A percentile compares a stretch with the other conserved stretches of the same genome.
phyloP scores from a whole-genome alignment of 2,797 vertebrate genomes.

The Varecia variegata region DNA sequence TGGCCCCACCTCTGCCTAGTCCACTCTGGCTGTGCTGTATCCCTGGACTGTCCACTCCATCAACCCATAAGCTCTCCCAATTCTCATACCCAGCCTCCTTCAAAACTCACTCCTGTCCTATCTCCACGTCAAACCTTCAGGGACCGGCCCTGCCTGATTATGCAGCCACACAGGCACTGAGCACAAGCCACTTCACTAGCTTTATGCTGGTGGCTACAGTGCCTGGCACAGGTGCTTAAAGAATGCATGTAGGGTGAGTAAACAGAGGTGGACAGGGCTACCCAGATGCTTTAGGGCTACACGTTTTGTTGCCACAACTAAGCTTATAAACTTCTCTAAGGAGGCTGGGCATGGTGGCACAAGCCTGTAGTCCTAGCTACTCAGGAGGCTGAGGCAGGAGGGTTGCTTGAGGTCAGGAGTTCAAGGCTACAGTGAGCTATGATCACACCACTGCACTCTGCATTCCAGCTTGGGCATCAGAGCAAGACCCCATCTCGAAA shows the following conservation, averaged over 20 bases:
- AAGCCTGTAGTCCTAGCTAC: not conserved
- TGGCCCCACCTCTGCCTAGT: accelerated
- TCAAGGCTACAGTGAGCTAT: not conserved
- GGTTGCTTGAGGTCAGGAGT: no score
- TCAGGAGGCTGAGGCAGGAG: no score
- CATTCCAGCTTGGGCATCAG: not conserved
- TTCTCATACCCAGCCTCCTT: not conserved
- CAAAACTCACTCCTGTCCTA: not conserved
- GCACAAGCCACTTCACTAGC: accelerated
- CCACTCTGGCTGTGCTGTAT: not conserved
- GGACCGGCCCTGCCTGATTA: no score
- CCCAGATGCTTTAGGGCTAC: not conserved
- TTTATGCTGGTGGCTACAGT: accelerated
- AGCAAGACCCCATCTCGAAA: not conserved
- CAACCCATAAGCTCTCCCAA: not conserved
- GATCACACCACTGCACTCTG: not conserved
- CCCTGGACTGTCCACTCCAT: no score
- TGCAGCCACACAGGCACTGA: accelerated
- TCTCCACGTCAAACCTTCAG: not conserved
- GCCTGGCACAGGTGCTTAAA: accelerated
- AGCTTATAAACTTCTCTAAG: not conserved
- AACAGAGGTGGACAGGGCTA: accelerated
- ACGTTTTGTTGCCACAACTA: accelerated
- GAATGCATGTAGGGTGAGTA: accelerated
- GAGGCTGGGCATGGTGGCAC: not conserved